Conservation (phyloP, 2,113 vertebrate genomes). For the Aspidoscelis tigris region DNA sequence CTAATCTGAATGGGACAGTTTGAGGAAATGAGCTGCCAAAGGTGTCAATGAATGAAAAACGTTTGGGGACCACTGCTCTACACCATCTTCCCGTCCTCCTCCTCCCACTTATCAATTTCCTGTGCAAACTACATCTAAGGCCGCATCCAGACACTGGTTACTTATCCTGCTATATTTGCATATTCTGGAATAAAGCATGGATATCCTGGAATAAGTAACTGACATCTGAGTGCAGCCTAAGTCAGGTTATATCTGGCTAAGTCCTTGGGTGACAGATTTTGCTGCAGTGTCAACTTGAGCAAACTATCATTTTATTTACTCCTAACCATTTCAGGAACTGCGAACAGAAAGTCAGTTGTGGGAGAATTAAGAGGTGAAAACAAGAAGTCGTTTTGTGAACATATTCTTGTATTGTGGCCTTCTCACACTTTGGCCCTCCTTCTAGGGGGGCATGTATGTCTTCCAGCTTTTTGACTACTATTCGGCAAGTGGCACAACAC, state of each 20-base stretch:
- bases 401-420: background rate
- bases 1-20: no score
- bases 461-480: constrained; percentile 95
- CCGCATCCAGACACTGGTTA: no score
- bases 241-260: no score
- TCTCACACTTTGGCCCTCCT: constrained; percentile 3
- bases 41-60: no score
- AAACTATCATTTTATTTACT: background rate
- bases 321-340: background rate
- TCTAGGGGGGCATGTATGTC: constrained; percentile 87
- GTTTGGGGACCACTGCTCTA: no score
- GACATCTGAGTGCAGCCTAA: no score
- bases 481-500: constrained; percentile 90
- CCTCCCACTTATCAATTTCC: background rate
- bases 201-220: no score
- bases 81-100: no score
- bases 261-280: background rate
- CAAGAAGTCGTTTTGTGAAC: background rate
- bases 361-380: no score
- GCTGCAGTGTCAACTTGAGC: background rate
- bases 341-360: background rate
- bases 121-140: background rate
- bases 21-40: no score
- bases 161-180: no score
- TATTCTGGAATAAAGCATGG: no score